A percentile compares a stretch with the other conserved stretches of the same genome.
Conservation (phyloP, 2,888 invertebrate species). For the Lasioglossum malachurum region DNA sequence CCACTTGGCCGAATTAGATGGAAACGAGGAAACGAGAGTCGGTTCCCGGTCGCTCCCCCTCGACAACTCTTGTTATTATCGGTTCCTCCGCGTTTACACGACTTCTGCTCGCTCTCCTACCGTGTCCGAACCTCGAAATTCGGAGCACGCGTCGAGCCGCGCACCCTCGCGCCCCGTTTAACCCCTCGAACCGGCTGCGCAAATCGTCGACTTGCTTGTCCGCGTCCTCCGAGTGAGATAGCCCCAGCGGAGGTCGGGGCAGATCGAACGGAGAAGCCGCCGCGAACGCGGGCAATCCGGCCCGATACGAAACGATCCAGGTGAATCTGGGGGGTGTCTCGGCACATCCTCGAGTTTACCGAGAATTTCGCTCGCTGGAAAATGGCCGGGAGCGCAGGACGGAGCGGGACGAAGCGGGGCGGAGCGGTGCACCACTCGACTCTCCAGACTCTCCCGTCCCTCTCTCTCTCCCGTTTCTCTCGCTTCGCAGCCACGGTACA, state of each 20-base stretch:
- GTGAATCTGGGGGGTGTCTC: constrained; percentile 13
- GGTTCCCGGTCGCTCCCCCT: background rate
- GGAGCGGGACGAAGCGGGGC: background rate
- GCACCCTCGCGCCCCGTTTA: background rate
- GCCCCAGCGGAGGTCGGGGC: constrained; percentile 40
- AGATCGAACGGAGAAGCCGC: constrained; percentile 59
- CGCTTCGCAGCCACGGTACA: constrained; percentile 75
- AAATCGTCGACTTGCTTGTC: constrained; percentile 9
- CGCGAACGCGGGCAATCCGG: background rate
- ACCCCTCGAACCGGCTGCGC: constrained; percentile 2
- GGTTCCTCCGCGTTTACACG: constrained; percentile 1
- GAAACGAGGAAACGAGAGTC: background rate
- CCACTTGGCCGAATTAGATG: constrained; percentile 52
- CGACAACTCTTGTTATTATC: background rate
- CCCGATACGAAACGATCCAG: background rate
- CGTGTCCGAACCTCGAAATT: background rate
- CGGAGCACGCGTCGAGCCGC: constrained; percentile 6
- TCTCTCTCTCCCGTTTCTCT: constrained; percentile 32
- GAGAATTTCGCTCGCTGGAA: constrained; percentile 23
- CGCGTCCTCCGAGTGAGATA: background rate
- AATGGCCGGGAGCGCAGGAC: background rate
- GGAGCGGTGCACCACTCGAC: background rate
- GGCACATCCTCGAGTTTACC: constrained; percentile 33
- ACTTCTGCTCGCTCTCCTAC: background rate
- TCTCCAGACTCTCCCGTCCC: constrained; percentile 40